phyloP scores from a whole-genome alignment of 2,113 vertebrate species.

The Triplophysa tibetana region DNA sequence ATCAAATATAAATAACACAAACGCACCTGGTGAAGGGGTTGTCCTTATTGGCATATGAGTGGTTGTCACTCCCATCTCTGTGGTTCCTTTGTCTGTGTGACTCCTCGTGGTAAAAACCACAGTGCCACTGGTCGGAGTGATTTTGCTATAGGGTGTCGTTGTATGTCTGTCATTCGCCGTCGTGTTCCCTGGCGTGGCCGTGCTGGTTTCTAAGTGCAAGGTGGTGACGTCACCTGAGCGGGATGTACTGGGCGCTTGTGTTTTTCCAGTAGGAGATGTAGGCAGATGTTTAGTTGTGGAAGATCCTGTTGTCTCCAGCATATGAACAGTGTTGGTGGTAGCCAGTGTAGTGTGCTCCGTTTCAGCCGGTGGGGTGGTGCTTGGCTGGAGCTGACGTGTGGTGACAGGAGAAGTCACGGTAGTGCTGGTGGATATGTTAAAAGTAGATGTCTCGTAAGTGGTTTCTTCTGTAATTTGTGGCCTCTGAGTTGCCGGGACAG shows the following conservation, averaged over 20 bases:
- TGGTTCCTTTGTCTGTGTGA: constrained; percentile 47
- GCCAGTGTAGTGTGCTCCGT: constrained; percentile 41
- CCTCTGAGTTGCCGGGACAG: constrained; percentile 60
- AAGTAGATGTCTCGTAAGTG: constrained; percentile 35
- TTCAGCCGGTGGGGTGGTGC: constrained; percentile 28
- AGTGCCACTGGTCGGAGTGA: constrained; percentile 52
- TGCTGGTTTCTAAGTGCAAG: constrained; percentile 59
- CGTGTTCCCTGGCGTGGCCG: constrained; percentile 49
- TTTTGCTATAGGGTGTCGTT: constrained; percentile 53
- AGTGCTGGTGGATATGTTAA: constrained; percentile 29
- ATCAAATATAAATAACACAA: background rate
- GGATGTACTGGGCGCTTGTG: constrained; percentile 49
- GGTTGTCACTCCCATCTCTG: constrained; percentile 52
- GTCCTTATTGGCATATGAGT: constrained; percentile 31
- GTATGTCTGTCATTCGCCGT: constrained; percentile 40
- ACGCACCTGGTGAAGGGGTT: constrained; percentile 43
- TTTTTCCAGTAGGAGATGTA: constrained; percentile 27
- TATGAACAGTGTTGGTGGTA: constrained; percentile 43
- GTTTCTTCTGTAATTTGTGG: constrained; percentile 59
- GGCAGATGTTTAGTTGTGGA: constrained; percentile 30
- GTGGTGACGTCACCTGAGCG: constrained; percentile 55
- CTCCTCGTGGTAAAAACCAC: constrained; percentile 53
- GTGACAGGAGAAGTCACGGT: constrained; percentile 21
- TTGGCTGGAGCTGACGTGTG: constrained; percentile 51
- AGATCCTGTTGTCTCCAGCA: constrained; percentile 33